A percentile compares a stretch with the other conserved stretches of the same genome.
These are phyloP conservation scores for Ictidomys tridecemlineatus DNA, from an alignment of 2,113 vertebrate species.

Conservation along the genomic window DNA sequence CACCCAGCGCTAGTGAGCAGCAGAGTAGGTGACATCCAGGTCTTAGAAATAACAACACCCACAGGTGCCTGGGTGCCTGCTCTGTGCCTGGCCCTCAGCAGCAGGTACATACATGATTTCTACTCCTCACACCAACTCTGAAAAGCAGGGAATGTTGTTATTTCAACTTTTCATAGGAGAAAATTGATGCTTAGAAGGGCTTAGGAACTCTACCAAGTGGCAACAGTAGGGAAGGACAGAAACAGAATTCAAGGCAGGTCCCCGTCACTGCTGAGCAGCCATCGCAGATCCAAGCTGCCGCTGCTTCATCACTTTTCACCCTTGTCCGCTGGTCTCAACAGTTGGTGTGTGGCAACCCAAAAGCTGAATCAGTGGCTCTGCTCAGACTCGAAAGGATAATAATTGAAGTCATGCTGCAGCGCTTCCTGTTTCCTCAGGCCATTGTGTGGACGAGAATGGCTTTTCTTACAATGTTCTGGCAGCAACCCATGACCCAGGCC, in stretches of 20 bases:
- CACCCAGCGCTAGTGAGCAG: not conserved
- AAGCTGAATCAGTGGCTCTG: not conserved
- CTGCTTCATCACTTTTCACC: not conserved
- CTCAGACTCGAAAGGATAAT: not conserved
- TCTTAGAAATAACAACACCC: not conserved
- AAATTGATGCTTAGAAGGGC: not conserved
- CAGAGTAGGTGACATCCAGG: not conserved
- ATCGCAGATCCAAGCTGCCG: too few relatives aligned
- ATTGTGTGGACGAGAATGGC: slow-evolving; percentile 64
- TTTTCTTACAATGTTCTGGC: slow-evolving; percentile 79
- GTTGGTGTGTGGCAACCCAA: not conserved
- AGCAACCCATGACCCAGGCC: slow-evolving; percentile 38
- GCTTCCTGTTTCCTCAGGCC: slow-evolving; percentile 66
- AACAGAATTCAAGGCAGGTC: not conserved
- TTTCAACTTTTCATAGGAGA: not conserved
- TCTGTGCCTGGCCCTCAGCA: not conserved
- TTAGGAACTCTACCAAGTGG: not conserved
- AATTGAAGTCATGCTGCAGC: not conserved
- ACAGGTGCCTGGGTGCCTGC: not conserved
- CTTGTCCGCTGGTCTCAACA: not conserved
- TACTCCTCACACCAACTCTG: not conserved
- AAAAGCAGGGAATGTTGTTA: not conserved
- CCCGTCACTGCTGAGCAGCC: rapidly evolving
- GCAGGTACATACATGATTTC: not conserved
- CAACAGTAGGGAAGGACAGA: not conserved